phyloP scores from a whole-genome alignment of 1,140 invertebrate genomes.

The Dendrolimus kikuchii region DNA sequence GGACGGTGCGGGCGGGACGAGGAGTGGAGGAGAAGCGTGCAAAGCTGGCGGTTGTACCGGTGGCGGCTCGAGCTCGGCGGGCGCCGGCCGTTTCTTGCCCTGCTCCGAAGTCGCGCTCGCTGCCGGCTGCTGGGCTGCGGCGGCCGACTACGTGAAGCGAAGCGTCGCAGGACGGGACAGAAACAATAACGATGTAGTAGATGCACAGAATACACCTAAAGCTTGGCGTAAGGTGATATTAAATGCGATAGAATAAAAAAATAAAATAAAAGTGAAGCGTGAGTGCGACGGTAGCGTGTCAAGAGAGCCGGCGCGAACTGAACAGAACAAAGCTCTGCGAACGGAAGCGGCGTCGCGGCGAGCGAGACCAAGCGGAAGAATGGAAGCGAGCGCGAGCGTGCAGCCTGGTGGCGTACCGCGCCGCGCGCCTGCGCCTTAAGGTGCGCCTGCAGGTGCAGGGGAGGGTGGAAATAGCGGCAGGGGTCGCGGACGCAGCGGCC shows the following conservation, averaged over 20 bases:
- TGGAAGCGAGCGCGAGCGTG: conserved; percentile 67
- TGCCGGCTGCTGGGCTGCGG: conserved; percentile 60
- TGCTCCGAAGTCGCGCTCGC: conserved; percentile 60
- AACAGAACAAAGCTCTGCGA: conserved; percentile 65
- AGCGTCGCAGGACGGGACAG: conserved; percentile 71
- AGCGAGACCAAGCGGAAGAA: conserved; percentile 66
- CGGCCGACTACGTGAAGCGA: conserved; percentile 71
- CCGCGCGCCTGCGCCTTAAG: conserved; percentile 97
- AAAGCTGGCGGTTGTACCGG: conserved; percentile 61
- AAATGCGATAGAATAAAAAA: conserved; percentile 56
- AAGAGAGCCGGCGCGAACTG: conserved; percentile 57
- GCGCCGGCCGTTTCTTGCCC: conserved; percentile 65
- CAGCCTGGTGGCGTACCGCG: conserved; percentile 88
- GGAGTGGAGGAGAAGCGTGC: conserved; percentile 52
- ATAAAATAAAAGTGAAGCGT: conserved; percentile 67
- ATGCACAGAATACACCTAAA: conserved; percentile 73
- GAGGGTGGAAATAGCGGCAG: conserved; percentile 98
- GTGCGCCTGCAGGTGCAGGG: conserved; percentile 98
- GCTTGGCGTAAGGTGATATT: conserved; percentile 69
- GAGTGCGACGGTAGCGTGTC: conserved; percentile 71
- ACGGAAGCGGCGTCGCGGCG: conserved; percentile 67
- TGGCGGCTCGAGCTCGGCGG: conserved; percentile 64
- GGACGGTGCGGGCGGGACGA: conserved; percentile 40
- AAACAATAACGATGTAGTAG: conserved; percentile 72
- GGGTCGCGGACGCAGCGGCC: conserved; percentile 95